These are phyloP conservation scores for Eupithecia pulchellata DNA, from an alignment of 2,888 invertebrate genomes.

Conservation along the genomic window DNA sequence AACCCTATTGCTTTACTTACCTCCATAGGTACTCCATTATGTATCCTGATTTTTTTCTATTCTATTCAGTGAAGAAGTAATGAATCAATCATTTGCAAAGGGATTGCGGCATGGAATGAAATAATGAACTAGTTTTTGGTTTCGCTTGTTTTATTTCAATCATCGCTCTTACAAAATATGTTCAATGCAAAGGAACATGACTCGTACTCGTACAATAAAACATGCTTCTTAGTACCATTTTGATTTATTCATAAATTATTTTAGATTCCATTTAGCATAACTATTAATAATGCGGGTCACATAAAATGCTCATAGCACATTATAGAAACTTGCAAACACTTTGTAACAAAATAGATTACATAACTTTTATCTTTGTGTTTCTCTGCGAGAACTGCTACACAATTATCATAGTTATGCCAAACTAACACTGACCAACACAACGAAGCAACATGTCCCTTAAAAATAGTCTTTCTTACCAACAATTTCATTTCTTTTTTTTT, in stretches of 20 bases:
- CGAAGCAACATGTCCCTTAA: slow-evolving; percentile 86
- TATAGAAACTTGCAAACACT: slow-evolving; percentile 86
- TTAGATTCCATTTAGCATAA: slow-evolving; percentile 85
- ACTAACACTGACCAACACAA: slow-evolving; percentile 80
- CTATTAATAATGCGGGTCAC: slow-evolving; percentile 85
- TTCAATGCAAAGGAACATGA: slow-evolving; percentile 86
- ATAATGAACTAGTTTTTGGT: slow-evolving; percentile 75
- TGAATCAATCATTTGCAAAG: too few species aligned
- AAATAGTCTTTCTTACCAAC: slow-evolving; percentile 88
- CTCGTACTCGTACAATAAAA: slow-evolving; percentile 81
- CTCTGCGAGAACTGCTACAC: slow-evolving; percentile 82
- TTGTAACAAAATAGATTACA: slow-evolving; percentile 85
- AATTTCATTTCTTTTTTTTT: slow-evolving; percentile 86
- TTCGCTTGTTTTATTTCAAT: slow-evolving; percentile 86
- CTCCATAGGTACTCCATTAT: too few species aligned
- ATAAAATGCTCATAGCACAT: slow-evolving; percentile 85
- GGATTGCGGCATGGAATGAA: slow-evolving; percentile 59
- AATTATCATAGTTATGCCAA: slow-evolving; percentile 85
- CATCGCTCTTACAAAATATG: slow-evolving; percentile 86
- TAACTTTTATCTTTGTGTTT: slow-evolving; percentile 79
- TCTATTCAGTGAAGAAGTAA: too few species aligned
- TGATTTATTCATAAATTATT: slow-evolving; percentile 84
- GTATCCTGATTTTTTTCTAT: too few species aligned
- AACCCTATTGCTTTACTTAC: too few species aligned
- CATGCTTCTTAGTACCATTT: slow-evolving; percentile 86